Conservation (phyloP, 2,113 vertebrate genomes). For the Engystomops pustulosus region DNA sequence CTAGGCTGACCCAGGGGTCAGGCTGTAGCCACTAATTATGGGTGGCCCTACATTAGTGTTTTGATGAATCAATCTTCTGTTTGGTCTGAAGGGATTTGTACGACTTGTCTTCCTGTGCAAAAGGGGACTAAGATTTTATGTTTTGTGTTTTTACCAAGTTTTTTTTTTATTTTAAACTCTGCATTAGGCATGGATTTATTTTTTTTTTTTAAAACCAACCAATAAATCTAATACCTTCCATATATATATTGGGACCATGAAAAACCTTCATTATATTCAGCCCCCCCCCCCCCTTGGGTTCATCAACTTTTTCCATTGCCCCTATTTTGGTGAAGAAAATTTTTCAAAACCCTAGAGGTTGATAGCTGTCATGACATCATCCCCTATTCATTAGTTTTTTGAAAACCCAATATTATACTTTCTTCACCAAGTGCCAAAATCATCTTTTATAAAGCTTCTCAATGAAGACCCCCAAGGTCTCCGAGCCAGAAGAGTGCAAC, state of each 20-base stretch:
- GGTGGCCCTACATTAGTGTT: constrained; percentile 24
- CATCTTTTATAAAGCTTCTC: too few species aligned
- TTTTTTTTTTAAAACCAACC: too few species aligned
- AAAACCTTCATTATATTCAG: background rate
- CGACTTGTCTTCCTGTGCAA: constrained; percentile 8
- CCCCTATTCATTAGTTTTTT: too few species aligned
- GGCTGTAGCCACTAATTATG: constrained; percentile 39
- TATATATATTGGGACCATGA: background rate
- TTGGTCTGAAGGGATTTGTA: constrained; percentile 34
- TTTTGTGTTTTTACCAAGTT: background rate
- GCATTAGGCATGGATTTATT: too few species aligned
- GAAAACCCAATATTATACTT: too few species aligned
- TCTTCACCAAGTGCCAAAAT: background rate
- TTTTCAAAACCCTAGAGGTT: background rate
- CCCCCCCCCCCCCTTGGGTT: background rate
- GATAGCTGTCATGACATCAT: background rate
- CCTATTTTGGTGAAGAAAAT: background rate
- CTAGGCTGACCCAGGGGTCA: constrained; percentile 39
- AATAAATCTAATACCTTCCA: background rate
- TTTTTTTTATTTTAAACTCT: too few species aligned
- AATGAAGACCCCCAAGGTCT: background rate
- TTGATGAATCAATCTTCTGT: constrained; percentile 47
- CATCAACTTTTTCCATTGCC: background rate
- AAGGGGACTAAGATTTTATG: background rate
- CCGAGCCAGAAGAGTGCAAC: background rate